Evolutionary conservation across 2,113 vertebrate species (phyloP).

Genomic region (Anhinga rufa): DNA sequence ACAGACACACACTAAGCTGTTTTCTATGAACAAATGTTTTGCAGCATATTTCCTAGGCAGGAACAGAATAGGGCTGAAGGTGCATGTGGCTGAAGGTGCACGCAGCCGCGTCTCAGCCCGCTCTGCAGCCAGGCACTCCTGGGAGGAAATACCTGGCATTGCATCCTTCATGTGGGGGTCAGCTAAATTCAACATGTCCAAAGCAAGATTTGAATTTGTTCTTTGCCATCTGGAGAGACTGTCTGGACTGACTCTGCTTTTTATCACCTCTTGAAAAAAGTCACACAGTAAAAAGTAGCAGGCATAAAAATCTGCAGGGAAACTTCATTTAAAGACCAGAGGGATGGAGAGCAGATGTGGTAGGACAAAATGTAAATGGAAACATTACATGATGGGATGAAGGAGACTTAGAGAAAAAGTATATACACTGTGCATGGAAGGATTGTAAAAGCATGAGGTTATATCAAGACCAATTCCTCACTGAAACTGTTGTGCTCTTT

Average conservation of each 20-base stretch:
- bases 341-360: not conserved
- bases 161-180: not conserved
- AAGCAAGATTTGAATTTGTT: not conserved
- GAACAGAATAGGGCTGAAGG: not conserved
- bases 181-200: not conserved
- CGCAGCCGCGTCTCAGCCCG: not conserved
- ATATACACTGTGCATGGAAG: not conserved
- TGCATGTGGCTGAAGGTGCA: not conserved
- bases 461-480: not conserved
- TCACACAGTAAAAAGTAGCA: not conserved
- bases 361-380: not conserved
- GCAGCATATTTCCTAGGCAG: not conserved
- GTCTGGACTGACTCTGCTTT: not conserved
- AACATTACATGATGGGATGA: not conserved
- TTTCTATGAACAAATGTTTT: not conserved
- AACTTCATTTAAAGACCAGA: not conserved
- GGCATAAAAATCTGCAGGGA: not conserved
- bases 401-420: not conserved
- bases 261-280: not conserved
- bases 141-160: not conserved
- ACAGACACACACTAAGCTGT: not conserved
- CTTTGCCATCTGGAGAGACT: not conserved
- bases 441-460: not conserved
- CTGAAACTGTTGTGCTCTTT: not conserved
- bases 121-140: not conserved